Base-by-base conservation (phyloP, 2,797 vertebrate genomes). In the Syngnathus acus region DNA sequence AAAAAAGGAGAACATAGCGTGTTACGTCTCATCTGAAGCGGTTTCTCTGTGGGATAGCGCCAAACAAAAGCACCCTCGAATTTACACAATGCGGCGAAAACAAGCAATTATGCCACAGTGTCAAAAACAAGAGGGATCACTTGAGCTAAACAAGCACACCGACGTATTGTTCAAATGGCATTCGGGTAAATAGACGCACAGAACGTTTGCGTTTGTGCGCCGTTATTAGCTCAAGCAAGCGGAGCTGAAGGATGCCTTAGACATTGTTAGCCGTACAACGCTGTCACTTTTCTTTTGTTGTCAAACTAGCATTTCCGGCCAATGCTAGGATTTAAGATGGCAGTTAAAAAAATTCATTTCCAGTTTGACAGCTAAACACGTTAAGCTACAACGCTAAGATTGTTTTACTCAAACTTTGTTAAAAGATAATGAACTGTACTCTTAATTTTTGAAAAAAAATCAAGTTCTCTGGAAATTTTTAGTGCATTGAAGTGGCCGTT, bases 51-150 rank as follows among this genome's bases (percentile, higher is more conserved):
- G 39, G 17, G 59, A 14, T 11, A 6, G 5, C 59, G 59, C 10
- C 10, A 13, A 42, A 40, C 59, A 61, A 61, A 40, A 21, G 19
- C 39, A 11, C 4, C n/a, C 4, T 26, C 53, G 1, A 38, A n/a
- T 61, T 42, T 42, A 23, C 13, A 61, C 39, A 61, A 21, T n/a
- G 59, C 9, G 13, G 39, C n/a, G n/a, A 42, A 61, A 61, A 42
- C 39, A 61, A 61, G 59, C 59, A 42, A 61, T 61, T 61, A 61
- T n/a, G 9, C 39, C 53, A 2, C 4, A 5, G 59, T 6, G 26
- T 42, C 59, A 61, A 61, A 61, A 42, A 42, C 59, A 14, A 61
- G 59, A 6, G 5, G n/a, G n/a, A 61, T 42, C 59, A 42, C 59
- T 61, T 14, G n/a, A 40, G 39, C 17, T 61, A 42, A 13, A 61